Base-by-base conservation (phyloP, 2,113 vertebrate genomes). In the Origma solitaria region DNA sequence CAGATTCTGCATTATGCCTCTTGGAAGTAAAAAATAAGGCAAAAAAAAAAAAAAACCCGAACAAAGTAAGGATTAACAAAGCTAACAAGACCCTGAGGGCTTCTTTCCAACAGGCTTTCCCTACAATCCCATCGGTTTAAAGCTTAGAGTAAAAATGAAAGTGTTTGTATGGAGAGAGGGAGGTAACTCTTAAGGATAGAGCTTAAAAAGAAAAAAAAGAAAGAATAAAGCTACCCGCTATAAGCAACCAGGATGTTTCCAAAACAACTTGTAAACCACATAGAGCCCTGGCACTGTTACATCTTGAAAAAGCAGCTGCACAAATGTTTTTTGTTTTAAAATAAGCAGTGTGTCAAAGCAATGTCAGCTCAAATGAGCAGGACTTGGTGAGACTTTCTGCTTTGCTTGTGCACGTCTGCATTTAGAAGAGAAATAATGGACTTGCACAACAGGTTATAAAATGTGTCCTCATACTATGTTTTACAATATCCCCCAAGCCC, bases 261-360 rank as follows among this genome's bases (percentile, higher is more conserved):
- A 95, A 95, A 95, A 92, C 78, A 95, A 62, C 75, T 31, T 80
- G 30, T 19, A 96, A 95, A 86, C 42, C 62, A 70, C 87, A 83
- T 6, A 85, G 81, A 95, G 91, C 80, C 50, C 51, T 75, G 56
- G 35, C 54, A 50, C 50, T 47, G n/a, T 35, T 57, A 82, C 65
- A 44, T 80, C 54, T 73, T 54, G 38, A 88, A 91, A 96, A 88
- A 92, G 23, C 60, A 77, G 79, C 44, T 42, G 35, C 47, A 73
- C 10, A 73, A 51, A 13, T 12, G 11, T 11, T 93, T 73, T 66
- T 33, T 38, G 22, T 69, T 77, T 94, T 85, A 80, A 95, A 93
- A 92, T 50, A 88, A 85, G 50, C 50, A 58, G 21, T 21, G 10
- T 6, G 4, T 71, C 71, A 92, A 76, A 92, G 44, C 1, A 2